Base-by-base conservation (phyloP, 1,140 invertebrate genomes). In the Ylistrum balloti region DNA sequence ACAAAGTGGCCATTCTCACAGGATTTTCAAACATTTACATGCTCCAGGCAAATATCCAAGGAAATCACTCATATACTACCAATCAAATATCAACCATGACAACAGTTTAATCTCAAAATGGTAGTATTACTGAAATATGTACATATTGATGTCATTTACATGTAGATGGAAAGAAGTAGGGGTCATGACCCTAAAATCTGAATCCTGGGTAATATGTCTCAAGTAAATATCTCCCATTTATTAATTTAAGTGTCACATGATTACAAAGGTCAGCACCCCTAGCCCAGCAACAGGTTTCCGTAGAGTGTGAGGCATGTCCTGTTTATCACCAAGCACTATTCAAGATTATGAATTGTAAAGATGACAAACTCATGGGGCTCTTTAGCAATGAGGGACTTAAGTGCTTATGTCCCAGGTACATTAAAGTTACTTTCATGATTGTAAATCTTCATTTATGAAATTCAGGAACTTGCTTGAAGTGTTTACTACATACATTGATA, bases 331-430 rank as follows among this genome's bases (percentile, higher is more conserved):
- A n/a, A 28, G 13, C 9, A 28, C 56, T 20, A 74, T n/a, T 74
- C 22, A n/a, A 74, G 56, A 74, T 74, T 74, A 74, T 74, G 56
- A 74, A 74, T 74, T 74, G 56, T 74, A 74, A 74, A 74, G 56
- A 74, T 74, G 56, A 74, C 56, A 74, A 74, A 74, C n/a, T 74
- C 17, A 17, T 28, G 56, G 56, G 28, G 56, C 56, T 74, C 56
- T 74, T 28, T 17, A 74, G 56, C 28, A 74, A 28, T 28, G 56
- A 74, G 56, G 56, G 17, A n/a, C 56, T 74, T 74, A 74, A 74
- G 56, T 74, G 56, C 56, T 74, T 74, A 74, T n/a, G 13, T 3
- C 22, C 56, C 56, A 74, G 0, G 56, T 20, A 56, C 45, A 15
- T 56, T 56, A 3, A 56, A 56, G 15, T 56, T 20, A 17, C 45